phyloP scores from a whole-genome alignment of 2,797 vertebrate genomes.

The Sebastes matsubarae region DNA sequence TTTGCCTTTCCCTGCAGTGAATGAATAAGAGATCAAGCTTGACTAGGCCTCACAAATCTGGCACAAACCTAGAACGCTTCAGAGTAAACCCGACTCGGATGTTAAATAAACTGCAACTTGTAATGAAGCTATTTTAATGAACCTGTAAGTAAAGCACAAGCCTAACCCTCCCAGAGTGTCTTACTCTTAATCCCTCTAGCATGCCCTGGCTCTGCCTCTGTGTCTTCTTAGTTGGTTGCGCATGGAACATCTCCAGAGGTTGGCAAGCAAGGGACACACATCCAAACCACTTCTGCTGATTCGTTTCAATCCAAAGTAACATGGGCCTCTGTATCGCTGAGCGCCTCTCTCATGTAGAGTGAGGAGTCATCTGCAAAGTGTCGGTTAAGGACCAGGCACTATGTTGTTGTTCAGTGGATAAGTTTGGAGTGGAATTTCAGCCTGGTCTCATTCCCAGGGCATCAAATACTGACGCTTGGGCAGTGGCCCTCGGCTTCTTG shows the following conservation, averaged over 20 bases:
- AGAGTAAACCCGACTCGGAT: background rate
- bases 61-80: background rate
- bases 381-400: background rate
- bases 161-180: background rate
- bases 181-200: background rate
- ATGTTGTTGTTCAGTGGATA: background rate
- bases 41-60: background rate
- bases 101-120: background rate
- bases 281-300: background rate
- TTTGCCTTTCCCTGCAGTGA: background rate
- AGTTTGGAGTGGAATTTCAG: background rate
- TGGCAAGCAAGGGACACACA: background rate
- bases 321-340: background rate
- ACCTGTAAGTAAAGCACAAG: background rate
- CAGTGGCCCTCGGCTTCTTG: no score
- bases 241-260: background rate
- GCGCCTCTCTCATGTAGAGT: background rate
- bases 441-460: background rate
- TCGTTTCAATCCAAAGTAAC: background rate
- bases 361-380: background rate
- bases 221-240: background rate
- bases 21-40: background rate
- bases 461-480: background rate
- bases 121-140: background rate
- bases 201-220: background rate